Base-by-base conservation (phyloP, 2,797 vertebrate genomes). In the Linurgus olivaceus region DNA sequence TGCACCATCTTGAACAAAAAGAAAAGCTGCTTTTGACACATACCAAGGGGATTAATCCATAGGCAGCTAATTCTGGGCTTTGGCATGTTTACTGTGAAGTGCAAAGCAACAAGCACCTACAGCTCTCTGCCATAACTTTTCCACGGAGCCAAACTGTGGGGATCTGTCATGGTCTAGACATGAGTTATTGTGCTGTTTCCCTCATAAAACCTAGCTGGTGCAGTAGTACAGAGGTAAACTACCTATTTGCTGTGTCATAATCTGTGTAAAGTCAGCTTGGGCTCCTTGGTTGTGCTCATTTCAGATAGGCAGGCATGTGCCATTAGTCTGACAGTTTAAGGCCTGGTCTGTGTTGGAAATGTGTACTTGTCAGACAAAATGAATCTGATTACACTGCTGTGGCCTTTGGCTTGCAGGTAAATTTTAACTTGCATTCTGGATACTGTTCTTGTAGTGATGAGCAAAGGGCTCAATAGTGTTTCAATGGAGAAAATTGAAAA, bases 51-150 rank as follows among this genome's bases (percentile, higher is more conserved):
- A 23, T 88, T 91, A 77, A 62, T 86, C 51, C 57, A 26, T 54
- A 87, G 75, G 68, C 51, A 81, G 48, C 83, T 86, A 45, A 66
- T 93, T 90, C 54, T 84, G 72, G 26, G 29, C 17, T 75, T 84
- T 66, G 82, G 52, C 83, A 57, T 63, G 55, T 93, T 96, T 92
- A 73, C 51, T 76, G 70, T 28, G 29, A 78, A 87, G 45, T 50
- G 79, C 76, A 94, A 94, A 93, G 63, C 76, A 93, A 23, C 68
- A 74, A 77, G 81, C 65, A 80, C 67, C 63, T 71, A 17, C 2
- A 3, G 77, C 50, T 93, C 38, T 35, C 31, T 1, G 2, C 65
- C 26, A 7, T 92, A 91, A 90, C 68, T 94, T 78, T 80, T 85
- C 72, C n/a, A 20, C 3, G 2, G 29, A 86, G 65, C 54, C 0